Evolutionary conservation across 1,140 invertebrate genomes (phyloP).

Genomic region (Antheraea mylitta): DNA sequence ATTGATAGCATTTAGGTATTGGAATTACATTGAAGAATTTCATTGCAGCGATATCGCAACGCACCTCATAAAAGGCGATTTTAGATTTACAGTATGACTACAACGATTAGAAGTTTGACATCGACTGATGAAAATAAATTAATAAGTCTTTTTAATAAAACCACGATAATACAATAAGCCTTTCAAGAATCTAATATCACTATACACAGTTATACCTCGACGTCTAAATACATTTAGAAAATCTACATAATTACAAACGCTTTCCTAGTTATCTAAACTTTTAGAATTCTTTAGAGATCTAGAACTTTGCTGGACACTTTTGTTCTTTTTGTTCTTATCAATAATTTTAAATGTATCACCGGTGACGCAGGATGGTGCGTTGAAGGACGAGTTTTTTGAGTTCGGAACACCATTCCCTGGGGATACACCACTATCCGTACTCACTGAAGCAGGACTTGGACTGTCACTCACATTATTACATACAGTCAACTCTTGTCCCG

Average conservation of each 20-base stretch:
- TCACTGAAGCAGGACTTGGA: conserved; percentile 58
- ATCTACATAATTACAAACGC: conserved; percentile 78
- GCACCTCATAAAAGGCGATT: not conserved
- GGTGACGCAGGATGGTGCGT: conserved; percentile 40
- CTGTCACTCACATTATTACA: conserved; percentile 67
- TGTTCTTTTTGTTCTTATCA: conserved; percentile 65
- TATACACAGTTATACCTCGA: conserved; percentile 60
- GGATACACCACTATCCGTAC: conserved; percentile 66
- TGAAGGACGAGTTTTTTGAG: conserved; percentile 56
- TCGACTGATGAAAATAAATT: conserved; percentile 24
- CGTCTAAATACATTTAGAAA: conserved; percentile 74
- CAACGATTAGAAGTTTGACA: conserved; percentile 28
- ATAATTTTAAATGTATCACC: conserved; percentile 40
- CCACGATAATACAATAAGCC: conserved; percentile 60
- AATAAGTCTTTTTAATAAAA: conserved; percentile 18
- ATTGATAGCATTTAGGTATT: conserved; percentile 7
- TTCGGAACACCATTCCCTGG: conserved; percentile 60
- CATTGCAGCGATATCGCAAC: not conserved
- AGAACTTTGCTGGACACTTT: conserved; percentile 39
- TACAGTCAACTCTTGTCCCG: conserved; percentile 69
- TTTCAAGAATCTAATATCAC: conserved; percentile 61
- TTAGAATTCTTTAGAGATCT: conserved; percentile 71
- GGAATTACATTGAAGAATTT: conserved; percentile 11
- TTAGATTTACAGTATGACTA: conserved; percentile 16
- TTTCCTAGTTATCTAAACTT: conserved; percentile 71